phyloP scores from a whole-genome alignment of 2,888 invertebrate genomes.

The Caenorhabditis sp. region DNA sequence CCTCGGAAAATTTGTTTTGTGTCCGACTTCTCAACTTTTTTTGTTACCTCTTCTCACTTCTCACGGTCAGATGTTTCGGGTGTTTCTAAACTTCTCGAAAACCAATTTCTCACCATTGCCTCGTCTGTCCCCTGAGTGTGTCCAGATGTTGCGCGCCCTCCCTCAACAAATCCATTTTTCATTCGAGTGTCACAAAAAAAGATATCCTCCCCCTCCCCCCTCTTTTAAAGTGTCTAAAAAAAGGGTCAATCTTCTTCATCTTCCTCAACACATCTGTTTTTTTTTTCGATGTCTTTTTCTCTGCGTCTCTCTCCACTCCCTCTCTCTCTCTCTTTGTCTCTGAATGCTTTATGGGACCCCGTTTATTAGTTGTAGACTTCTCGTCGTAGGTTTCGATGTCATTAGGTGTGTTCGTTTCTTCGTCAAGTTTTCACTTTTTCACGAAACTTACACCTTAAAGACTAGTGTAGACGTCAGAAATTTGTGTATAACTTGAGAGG shows the following conservation, averaged over 20 bases:
- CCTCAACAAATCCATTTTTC: constrained; percentile 13
- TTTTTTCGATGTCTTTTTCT: neutral
- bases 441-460: too few species aligned
- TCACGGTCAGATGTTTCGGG: neutral
- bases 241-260: neutral
- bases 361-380: constrained; percentile 26
- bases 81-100: neutral
- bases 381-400: neutral
- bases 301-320: constrained; percentile 8
- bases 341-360: constrained; percentile 19
- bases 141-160: constrained; percentile 8
- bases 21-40: too few species aligned
- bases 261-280: constrained; percentile 19
- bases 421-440: too few species aligned
- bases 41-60: too few species aligned
- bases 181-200: constrained; percentile 8
- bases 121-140: constrained; percentile 6
- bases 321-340: too few species aligned
- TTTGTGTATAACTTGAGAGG: too few species aligned
- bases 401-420: neutral
- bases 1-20: too few species aligned
- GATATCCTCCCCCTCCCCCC: too few species aligned
- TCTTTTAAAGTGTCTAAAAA: neutral
- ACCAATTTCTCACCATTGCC: neutral
- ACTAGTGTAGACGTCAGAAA: too few species aligned